Percentiles rank a stretch among this genome's conserved stretches.
Conservation (phyloP, 1,140 invertebrate genomes). For the Ceratina japonica region DNA sequence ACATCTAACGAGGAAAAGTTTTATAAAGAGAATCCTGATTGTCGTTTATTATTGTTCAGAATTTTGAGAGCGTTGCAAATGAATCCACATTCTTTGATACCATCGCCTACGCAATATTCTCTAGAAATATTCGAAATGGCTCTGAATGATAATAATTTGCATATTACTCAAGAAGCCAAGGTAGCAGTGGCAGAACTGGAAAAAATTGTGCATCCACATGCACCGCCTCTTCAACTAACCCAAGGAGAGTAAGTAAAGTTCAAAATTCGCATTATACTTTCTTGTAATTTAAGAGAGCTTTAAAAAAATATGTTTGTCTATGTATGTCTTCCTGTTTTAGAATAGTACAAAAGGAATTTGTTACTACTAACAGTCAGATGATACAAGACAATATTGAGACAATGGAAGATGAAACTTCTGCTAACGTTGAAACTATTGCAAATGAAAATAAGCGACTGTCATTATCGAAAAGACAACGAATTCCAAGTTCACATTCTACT, state of each 20-base stretch:
- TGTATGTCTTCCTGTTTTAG: constrained; percentile 49
- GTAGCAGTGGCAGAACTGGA: constrained; percentile 61
- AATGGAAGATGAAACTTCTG: background rate
- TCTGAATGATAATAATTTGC: constrained; percentile 57
- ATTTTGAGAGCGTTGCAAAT: constrained; percentile 64
- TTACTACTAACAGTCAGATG: constrained; percentile 2
- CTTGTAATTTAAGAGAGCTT: background rate
- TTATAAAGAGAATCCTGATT: constrained; percentile 61
- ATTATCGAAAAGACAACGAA: constrained; percentile 34
- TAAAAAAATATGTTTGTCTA: constrained; percentile 11
- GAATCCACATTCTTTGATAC: constrained; percentile 62
- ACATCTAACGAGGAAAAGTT: constrained; percentile 50
- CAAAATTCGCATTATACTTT: constrained; percentile 3
- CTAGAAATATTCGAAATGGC: constrained; percentile 70
- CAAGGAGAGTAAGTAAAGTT: constrained; percentile 46
- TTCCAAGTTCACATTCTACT: background rate
- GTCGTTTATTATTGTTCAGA: constrained; percentile 67
- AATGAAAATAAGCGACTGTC: background rate
- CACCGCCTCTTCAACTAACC: constrained; percentile 62
- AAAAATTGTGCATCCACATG: constrained; percentile 70
- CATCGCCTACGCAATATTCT: constrained; percentile 64
- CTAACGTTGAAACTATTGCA: background rate
- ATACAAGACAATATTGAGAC: background rate
- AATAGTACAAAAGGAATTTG: constrained; percentile 33
- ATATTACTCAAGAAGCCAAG: constrained; percentile 66